phyloP scores from a whole-genome alignment of 2,113 vertebrate species.

The Fulmarus glacialis region DNA sequence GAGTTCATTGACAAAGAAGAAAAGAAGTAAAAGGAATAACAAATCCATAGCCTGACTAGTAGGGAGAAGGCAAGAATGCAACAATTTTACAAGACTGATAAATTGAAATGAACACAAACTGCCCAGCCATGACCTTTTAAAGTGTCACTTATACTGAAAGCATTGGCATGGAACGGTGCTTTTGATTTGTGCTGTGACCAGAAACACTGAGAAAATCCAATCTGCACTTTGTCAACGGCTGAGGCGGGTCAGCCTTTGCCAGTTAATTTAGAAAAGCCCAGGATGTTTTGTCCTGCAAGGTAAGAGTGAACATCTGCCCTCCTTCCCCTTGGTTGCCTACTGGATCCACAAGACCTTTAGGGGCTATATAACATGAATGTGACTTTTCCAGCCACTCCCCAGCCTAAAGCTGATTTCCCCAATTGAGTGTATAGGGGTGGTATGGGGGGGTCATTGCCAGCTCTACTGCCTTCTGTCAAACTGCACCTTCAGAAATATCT shows the following conservation, averaged over 20 bases:
- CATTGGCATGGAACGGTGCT: background rate
- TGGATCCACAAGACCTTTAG: background rate
- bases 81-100: conserved; percentile 18
- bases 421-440: accelerated
- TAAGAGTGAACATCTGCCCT: background rate
- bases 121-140: conserved; percentile 43
- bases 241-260: background rate
- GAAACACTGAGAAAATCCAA: conserved; percentile 28
- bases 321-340: background rate
- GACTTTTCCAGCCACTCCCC: background rate
- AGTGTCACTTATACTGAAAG: conserved; percentile 20
- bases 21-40: background rate
- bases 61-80: background rate
- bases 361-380: background rate
- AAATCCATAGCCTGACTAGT: background rate
- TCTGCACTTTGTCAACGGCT: background rate
- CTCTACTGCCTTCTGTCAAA: background rate
- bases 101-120: conserved; percentile 24
- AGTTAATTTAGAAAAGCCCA: background rate
- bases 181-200: conserved; percentile 37
- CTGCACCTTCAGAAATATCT: background rate
- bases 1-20: background rate
- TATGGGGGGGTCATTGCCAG: background rate
- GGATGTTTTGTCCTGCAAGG: background rate
- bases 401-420: background rate